These are phyloP conservation scores for Aphaenogaster rudis DNA, from an alignment of 1,140 invertebrate species.

Conservation along the genomic window DNA sequence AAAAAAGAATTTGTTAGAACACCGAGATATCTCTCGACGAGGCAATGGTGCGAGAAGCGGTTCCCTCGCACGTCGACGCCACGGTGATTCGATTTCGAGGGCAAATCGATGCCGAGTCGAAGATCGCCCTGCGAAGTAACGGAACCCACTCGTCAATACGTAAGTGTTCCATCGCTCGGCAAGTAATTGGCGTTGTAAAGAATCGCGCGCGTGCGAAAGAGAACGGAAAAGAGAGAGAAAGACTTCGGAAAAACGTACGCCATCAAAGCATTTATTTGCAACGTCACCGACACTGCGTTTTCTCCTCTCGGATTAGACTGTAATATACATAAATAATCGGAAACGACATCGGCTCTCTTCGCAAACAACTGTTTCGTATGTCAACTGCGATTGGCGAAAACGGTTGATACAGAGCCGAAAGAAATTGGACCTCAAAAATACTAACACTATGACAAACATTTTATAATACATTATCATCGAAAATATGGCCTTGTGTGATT, in stretches of 20 bases:
- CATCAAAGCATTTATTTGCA: conserved; percentile 27
- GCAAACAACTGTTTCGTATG: neutral
- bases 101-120: conserved; percentile 71
- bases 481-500: neutral
- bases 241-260: conserved; percentile 57
- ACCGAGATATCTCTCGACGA: neutral
- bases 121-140: conserved; percentile 69
- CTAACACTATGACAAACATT: neutral
- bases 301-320: conserved; percentile 34
- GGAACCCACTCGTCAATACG: conserved; percentile 73
- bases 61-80: conserved; percentile 17
- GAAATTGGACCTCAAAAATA: neutral
- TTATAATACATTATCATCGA: neutral
- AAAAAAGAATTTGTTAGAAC: conserved; percentile 17
- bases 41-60: neutral
- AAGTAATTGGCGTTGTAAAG: conserved; percentile 75
- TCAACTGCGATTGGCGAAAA: neutral
- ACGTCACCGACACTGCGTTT: conserved; percentile 26
- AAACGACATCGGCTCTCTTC: conserved; percentile 60
- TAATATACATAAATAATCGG: conserved; percentile 44
- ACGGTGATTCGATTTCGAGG: conserved; percentile 72
- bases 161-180: conserved; percentile 66
- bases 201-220: conserved; percentile 44
- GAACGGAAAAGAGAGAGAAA: conserved; percentile 43
- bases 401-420: neutral